Base-by-base conservation (phyloP, 2,113 vertebrate genomes). In the Apodemus speciosus region DNA sequence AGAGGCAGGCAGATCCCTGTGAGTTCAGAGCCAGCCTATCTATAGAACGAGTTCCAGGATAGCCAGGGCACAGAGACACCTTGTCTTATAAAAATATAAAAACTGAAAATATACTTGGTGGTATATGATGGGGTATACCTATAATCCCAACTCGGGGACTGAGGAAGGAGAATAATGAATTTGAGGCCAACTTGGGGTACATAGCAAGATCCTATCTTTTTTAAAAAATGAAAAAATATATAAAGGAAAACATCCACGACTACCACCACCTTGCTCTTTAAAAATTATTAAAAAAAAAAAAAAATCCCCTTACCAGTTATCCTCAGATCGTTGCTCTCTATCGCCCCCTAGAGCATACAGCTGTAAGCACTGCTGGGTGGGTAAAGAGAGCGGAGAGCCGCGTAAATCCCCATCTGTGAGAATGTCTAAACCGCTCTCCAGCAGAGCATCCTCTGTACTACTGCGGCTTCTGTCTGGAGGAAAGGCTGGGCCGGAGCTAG, bases 301-400 rank as follows among this genome's bases (percentile, higher is more conserved):
- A 8, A 1, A 53, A 9, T 87, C 40, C 46, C 43, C 9, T 81
- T 56, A 20, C 2, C 21, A n/a, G 6, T 16, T 69, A 25, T 30
- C n/a, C 46, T 90, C 38, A 0, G 20, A 56, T 89, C 49, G 0
- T 89, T 90, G 64, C 92, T 86, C 76, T 53, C 16, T 14, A 9
- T 73, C 9, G 60, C 77, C 92, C 91, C 62, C 95, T 96, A 51
- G n/a, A 88, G 72, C 51, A 14, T 3, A 71, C 27, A 60, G 25
- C 25, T 58, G 38, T 90, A 66, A 49, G 51, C 32, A 21, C 80
- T 72, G 68, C 49, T 38, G 62, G 49, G 32, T 3, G 53, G 72
- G 9, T 64, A 77, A 53, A 13, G 64, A 1, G 35, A 38, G 13
- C 9, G 40, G 27, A 69, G 16, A 66, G 32, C 38, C 56, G 2